phyloP scores from a whole-genome alignment of 2,113 vertebrate genomes.

The Zosterops borbonicus region DNA sequence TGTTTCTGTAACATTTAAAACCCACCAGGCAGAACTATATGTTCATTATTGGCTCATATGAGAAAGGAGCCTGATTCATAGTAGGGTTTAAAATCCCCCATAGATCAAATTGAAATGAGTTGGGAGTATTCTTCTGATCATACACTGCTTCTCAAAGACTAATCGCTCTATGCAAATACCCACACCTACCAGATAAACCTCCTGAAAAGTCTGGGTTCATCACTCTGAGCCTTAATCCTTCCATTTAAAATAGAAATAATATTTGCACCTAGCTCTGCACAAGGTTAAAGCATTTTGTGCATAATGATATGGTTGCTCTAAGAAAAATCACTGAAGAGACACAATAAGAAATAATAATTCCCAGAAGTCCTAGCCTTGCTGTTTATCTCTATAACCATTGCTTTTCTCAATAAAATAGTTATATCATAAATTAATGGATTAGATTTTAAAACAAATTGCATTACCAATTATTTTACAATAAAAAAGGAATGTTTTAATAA shows the following conservation, averaged over 20 bases:
- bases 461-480: background rate
- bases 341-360: background rate
- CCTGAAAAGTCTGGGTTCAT: background rate
- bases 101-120: background rate
- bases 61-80: background rate
- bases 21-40: background rate
- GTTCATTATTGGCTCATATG: background rate
- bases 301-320: background rate
- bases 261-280: background rate
- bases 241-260: background rate
- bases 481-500: background rate
- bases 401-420: background rate
- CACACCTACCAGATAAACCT: background rate
- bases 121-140: background rate
- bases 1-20: background rate
- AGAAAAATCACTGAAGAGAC: background rate
- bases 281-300: background rate
- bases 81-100: background rate
- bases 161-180: background rate
- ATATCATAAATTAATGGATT: background rate
- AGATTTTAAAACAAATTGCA: background rate
- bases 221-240: background rate
- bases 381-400: accelerated
- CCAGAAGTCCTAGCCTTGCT: background rate
- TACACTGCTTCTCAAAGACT: background rate